Percentiles rank a stretch among this genome's conserved stretches.
phyloP scores from a whole-genome alignment of 2,797 vertebrate species.

The Tarsius wallacei region DNA sequence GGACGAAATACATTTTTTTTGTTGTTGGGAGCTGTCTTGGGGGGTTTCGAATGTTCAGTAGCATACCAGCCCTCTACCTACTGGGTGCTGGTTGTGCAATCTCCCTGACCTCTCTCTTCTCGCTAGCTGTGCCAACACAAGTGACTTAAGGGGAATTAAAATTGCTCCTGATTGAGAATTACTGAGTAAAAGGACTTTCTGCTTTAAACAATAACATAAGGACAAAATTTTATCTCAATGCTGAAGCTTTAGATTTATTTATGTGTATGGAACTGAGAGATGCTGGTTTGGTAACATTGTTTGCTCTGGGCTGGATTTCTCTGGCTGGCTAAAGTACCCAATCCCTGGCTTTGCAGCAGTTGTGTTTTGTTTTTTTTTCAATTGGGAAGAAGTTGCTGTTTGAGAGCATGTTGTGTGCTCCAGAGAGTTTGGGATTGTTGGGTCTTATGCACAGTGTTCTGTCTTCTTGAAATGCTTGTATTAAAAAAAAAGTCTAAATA shows the following conservation, averaged over 20 bases:
- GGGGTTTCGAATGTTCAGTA: neutral
- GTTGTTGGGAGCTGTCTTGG: neutral
- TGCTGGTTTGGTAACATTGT: neutral
- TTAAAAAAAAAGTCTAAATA: constrained; percentile 65
- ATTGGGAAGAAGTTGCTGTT: neutral
- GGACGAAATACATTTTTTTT: neutral
- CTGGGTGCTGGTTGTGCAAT: fast-evolving
- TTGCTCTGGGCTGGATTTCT: neutral
- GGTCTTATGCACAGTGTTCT: constrained; percentile 16
- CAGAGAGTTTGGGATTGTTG: neutral
- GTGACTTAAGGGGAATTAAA: too few relatives aligned
- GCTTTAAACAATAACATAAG: neutral
- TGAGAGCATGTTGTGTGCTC: neutral
- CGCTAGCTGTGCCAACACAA: neutral
- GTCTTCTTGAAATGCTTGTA: constrained; percentile 57
- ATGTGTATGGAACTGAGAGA: neutral
- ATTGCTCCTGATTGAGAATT: neutral
- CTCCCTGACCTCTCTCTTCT: too few relatives aligned
- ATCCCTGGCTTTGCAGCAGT: neutral
- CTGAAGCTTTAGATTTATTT: neutral
- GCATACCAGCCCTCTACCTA: neutral
- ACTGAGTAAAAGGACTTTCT: neutral
- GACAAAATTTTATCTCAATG: neutral
- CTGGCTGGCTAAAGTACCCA: neutral
- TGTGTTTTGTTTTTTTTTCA: neutral